Percentiles rank a stretch among this genome's conserved stretches.
These are phyloP conservation scores for Sialis fuliginosa DNA, from an alignment of 2,888 invertebrate genomes.

Conservation along the genomic window DNA sequence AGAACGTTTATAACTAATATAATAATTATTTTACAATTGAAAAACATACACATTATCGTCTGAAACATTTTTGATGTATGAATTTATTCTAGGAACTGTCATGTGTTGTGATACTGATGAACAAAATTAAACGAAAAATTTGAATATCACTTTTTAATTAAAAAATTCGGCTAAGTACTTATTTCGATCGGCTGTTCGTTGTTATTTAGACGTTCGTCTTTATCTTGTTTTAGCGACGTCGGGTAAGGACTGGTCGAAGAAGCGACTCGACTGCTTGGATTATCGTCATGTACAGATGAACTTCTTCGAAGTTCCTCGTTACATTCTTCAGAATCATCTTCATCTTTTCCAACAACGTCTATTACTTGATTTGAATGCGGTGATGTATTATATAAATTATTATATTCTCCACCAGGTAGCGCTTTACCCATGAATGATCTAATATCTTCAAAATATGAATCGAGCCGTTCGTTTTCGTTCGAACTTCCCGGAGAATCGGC, in stretches of 20 bases:
- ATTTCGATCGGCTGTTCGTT: slow-evolving; percentile 41
- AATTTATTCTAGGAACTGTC: too few relatives aligned
- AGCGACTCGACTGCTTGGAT: background rate
- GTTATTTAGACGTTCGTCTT: slow-evolving; percentile 36
- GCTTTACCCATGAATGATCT: slow-evolving; percentile 78
- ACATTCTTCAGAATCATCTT: slow-evolving; percentile 25
- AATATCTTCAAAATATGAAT: slow-evolving; percentile 75
- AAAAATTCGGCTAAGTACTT: slow-evolving; percentile 30
- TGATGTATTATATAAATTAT: slow-evolving; percentile 26
- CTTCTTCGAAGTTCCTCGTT: slow-evolving; percentile 15
- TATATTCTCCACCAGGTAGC: slow-evolving; percentile 27
- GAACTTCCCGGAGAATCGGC: slow-evolving; percentile 67
- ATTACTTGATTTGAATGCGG: slow-evolving; percentile 25
- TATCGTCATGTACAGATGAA: background rate
- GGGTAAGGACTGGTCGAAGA: background rate
- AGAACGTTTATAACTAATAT: too few relatives aligned
- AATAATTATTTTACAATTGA: too few relatives aligned
- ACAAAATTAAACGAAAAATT: too few relatives aligned
- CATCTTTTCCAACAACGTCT: slow-evolving; percentile 31
- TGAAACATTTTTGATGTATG: too few relatives aligned
- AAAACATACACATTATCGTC: too few relatives aligned
- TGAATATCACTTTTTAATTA: slow-evolving; percentile 2
- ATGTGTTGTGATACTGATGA: too few relatives aligned
- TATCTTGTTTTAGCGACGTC: slow-evolving; percentile 25
- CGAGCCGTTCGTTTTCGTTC: slow-evolving; percentile 67